Evolutionary conservation across 2,888 invertebrate genomes (phyloP), one percentile per base, ranked within the genome.

Genomic region (Melinopterus prodromus): DNA sequence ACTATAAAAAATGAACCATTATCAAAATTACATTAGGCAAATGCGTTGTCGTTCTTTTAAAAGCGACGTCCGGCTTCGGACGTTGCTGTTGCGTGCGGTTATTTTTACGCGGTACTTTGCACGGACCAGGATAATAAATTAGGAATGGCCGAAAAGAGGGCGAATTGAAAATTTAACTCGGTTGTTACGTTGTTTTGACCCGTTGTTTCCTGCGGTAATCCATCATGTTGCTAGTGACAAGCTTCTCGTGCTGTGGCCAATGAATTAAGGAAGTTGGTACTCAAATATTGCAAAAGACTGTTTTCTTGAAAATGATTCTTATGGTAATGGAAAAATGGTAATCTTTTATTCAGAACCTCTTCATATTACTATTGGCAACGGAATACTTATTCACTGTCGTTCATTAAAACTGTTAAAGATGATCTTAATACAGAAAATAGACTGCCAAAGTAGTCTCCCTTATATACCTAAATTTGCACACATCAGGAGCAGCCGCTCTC

Each of bases 21-120:
- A 53, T 53, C 53, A 53, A 53, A 53, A 53, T 53, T 53, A 53
- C 53, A 53, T 53, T 53, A 53, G 53, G 53, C 53, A 53, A 53
- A 53, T 53, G 53, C 53, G 53, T 53, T 12, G 53, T 53, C 53
- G 53, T 53, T 53, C 53, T 6, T 53, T 9, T 6, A 53, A 53
- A 53, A 53, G 53, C 53, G 12, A 12, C 53, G 53, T 53, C 53
- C 12, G 53, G 53, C 53, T 12, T 53, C 9, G 53, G 53, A 53
- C 53, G 7, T 53, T 53, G 53, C 53, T 12, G 53, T 53, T 53
- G 53, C 53, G 53, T 53, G 53, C 53, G 1, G 53, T 53, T 53
- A 53, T 53, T 53, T 53, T 53, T 53, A 53, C 53, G 53, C 53
- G 53, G 53, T 12, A 7, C 53, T 53, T 12, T 12, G 53, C 53